A percentile compares a stretch with the other conserved stretches of the same genome.
Evolutionary conservation across 2,113 vertebrate species (phyloP).

Genomic region (Rhinichthys klamathensis): DNA sequence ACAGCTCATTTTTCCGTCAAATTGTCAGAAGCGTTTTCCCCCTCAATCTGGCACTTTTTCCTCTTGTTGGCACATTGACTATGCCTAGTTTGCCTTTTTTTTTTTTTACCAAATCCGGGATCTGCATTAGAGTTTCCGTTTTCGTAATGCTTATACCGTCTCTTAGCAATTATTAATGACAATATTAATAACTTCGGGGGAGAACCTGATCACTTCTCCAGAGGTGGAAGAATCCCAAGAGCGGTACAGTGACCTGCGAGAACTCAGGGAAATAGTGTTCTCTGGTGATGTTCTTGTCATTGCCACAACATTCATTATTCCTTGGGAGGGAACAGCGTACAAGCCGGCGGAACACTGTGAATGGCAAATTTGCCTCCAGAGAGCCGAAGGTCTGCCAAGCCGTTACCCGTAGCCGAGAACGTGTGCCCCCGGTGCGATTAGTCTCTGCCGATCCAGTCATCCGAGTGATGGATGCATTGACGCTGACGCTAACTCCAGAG

Average conservation of each 20-base stretch:
- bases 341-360: constrained; percentile 20
- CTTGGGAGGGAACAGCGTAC: constrained; percentile 20
- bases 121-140: constrained; percentile 55
- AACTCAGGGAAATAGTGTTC: constrained; percentile 47
- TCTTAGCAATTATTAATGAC: constrained; percentile 50
- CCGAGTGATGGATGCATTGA: constrained; percentile 51
- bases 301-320: constrained; percentile 51
- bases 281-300: constrained; percentile 40
- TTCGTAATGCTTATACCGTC: constrained; percentile 56
- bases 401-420: constrained; percentile 18
- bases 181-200: constrained; percentile 54
- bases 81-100: constrained; percentile 4
- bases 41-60: not conserved
- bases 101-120: constrained; percentile 44
- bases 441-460: constrained; percentile 42
- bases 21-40: constrained; percentile 20
- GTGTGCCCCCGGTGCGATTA: constrained; percentile 38
- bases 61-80: constrained; percentile 12
- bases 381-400: constrained; percentile 39
- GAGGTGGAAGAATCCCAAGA: constrained; percentile 37
- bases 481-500: constrained; percentile 19
- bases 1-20: constrained; percentile 30
- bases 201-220: constrained; percentile 63
- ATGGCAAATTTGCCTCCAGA: constrained; percentile 40
- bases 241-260: constrained; percentile 22